These are phyloP conservation scores for Hormaphis cornu DNA, from an alignment of 1,140 invertebrate species.

Conservation along the genomic window DNA sequence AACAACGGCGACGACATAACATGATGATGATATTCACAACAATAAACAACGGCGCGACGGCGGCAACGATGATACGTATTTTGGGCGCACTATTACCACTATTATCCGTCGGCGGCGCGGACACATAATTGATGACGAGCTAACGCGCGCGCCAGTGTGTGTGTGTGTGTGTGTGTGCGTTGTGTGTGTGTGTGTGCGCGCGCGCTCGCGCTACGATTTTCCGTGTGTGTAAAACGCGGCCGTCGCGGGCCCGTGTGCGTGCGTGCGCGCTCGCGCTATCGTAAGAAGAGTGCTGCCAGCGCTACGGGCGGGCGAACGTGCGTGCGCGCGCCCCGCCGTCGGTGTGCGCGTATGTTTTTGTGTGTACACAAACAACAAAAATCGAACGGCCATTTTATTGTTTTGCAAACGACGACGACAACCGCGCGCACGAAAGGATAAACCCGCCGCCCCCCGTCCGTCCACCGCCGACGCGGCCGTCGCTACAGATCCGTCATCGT, in stretches of 20 bases:
- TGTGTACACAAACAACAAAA: slow-evolving; percentile 30
- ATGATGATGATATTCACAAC: slow-evolving; percentile 27
- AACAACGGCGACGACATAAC: slow-evolving; percentile 25
- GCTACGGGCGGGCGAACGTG: not conserved
- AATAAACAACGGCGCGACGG: slow-evolving; percentile 17
- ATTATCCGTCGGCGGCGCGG: slow-evolving; percentile 21
- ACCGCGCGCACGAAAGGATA: slow-evolving; percentile 32
- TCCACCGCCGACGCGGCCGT: not conserved
- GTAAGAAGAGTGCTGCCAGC: not conserved
- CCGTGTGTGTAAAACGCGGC: no score
- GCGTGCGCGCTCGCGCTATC: not conserved
- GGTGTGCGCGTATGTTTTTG: not conserved
- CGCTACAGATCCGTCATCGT: slow-evolving; percentile 29
- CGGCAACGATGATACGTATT: slow-evolving; percentile 16
- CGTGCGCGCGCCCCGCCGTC: not conserved
- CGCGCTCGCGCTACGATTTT: not conserved
- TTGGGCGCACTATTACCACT: slow-evolving; percentile 11
- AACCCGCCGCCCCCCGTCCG: slow-evolving; percentile 4
- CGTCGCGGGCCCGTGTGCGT: not conserved
- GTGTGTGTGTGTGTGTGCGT: not conserved
- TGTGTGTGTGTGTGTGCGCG: not conserved
- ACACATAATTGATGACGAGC: slow-evolving; percentile 16
- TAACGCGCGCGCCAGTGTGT: not conserved
- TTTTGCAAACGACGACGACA: slow-evolving; percentile 31
- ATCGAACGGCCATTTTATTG: slow-evolving; percentile 33